Evolutionary conservation across 2,888 invertebrate genomes (phyloP).

Genomic region (Cetonia aurata): DNA sequence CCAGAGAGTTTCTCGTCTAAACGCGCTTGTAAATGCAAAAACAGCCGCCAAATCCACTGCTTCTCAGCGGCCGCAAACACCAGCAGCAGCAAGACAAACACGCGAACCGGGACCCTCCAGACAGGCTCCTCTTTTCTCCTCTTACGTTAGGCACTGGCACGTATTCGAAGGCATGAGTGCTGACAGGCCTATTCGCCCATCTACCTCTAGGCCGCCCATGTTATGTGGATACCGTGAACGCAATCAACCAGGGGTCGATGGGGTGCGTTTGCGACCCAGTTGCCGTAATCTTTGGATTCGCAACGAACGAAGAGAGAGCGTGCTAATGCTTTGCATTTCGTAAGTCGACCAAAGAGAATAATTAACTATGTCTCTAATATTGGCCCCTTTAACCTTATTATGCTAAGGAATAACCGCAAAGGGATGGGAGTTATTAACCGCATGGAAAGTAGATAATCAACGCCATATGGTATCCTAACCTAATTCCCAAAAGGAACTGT

Average conservation of each 20-base stretch:
- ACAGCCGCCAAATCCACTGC: not conserved
- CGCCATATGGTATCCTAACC: not conserved
- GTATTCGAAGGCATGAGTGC: too few species aligned
- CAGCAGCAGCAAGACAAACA: conserved; percentile 14
- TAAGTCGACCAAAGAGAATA: conserved; percentile 38
- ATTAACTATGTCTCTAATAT: conserved; percentile 38
- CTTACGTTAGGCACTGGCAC: too few species aligned
- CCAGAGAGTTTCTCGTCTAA: not conserved
- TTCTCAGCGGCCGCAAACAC: conserved; percentile 7
- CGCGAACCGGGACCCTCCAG: conserved; percentile 10
- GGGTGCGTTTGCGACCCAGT: conserved; percentile 15
- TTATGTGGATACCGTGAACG: too few species aligned
- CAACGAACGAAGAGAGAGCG: conserved; percentile 32
- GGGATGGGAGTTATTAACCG: conserved; percentile 30
- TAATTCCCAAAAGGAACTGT: not conserved
- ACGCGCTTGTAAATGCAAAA: conserved; percentile 8
- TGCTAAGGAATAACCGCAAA: conserved; percentile 30
- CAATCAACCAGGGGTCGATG: conserved; percentile 3
- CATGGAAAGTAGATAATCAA: not conserved
- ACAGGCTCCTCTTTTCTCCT: not conserved
- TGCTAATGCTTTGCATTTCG: conserved; percentile 38
- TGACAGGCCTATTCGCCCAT: too few species aligned
- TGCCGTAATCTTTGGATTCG: conserved; percentile 29
- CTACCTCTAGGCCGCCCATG: too few species aligned
- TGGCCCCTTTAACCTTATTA: conserved; percentile 38